Evolutionary conservation across 2,888 invertebrate genomes (phyloP), one percentile per base, ranked within the genome.

Genomic region (Myopa tessellatipennis): DNA sequence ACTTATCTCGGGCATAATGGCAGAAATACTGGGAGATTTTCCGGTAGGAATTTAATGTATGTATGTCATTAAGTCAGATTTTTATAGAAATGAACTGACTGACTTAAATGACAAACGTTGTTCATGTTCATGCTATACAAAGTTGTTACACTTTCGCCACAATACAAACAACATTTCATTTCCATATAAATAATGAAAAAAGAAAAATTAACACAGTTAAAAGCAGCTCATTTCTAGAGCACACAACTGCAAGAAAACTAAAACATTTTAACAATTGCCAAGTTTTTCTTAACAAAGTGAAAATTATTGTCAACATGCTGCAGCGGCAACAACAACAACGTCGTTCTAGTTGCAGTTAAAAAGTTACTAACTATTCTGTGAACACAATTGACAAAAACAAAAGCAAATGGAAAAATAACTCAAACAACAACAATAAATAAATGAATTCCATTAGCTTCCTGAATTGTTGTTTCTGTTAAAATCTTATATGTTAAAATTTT

Each of bases 221-320:
- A 45, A 12, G 61, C 73, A 50, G 55, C 36, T 72, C 58, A 45
- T 60, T 60, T 52, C 36, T 52, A 4, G 65, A 36, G n/a, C 63
- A 52, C 26, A 34, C 10, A 26, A 14, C 38, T 38, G 18, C 52
- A 36, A 74, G 26, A 12, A 65, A 16, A 72, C n/a, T 70, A 34
- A 72, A 50, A 68, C 67, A 16, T 74, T 68, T 74, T 74, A 58
- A 74, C 68, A 74, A 74, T 55, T 58, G 58, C 55, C 36, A 68
- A 74, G 38, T 67, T 74, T 50, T 60, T 68, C 65, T 26, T 58
- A 74, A 55, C 63, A 63, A 74, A 74, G 65, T 34, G 52, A 36
- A 74, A 74, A 65, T 65, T 61, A 65, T 65, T 74, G 74, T 74
- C 65, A 74, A 74, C 65, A 74, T 50, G 60, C 45, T 52, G n/a